These are phyloP conservation scores for Acropora tenuis DNA, from an alignment of 64 coral and sea anemone species.

Conservation along the genomic window DNA sequence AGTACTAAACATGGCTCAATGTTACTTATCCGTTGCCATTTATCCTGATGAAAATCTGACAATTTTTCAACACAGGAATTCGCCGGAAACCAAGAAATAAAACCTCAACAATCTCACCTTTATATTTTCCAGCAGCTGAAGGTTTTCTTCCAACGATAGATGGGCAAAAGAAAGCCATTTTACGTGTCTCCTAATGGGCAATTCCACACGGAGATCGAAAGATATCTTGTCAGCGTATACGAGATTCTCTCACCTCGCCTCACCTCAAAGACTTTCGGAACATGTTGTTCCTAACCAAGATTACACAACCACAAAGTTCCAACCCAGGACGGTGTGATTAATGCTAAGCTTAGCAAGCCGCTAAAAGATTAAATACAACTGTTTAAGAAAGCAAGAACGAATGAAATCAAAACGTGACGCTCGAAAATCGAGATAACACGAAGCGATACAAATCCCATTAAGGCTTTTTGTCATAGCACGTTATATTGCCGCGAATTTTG, in stretches of 20 bases:
- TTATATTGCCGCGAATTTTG: not conserved
- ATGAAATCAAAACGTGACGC: not conserved
- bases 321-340: not conserved
- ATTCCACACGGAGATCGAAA: not conserved
- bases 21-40: not conserved
- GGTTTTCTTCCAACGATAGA: constrained; percentile 3
- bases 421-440: not conserved
- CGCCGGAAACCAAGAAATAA: not conserved
- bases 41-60: not conserved
- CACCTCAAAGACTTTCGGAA: not conserved
- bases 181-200: not conserved
- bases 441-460: not conserved
- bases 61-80: not conserved
- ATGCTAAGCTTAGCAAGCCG: not conserved
- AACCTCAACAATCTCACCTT: constrained; percentile 12
- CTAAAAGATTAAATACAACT: not conserved
- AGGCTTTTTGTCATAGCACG: constrained; percentile 24
- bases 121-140: not conserved
- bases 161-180: constrained; percentile 48
- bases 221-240: not conserved
- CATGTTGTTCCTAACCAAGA: constrained; percentile 5
- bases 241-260: not conserved
- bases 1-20: not conserved
- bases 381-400: no score
- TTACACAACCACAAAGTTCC: not conserved